These are phyloP conservation scores for Agrotis puta DNA, from an alignment of 2,888 invertebrate genomes.

Conservation along the genomic window DNA sequence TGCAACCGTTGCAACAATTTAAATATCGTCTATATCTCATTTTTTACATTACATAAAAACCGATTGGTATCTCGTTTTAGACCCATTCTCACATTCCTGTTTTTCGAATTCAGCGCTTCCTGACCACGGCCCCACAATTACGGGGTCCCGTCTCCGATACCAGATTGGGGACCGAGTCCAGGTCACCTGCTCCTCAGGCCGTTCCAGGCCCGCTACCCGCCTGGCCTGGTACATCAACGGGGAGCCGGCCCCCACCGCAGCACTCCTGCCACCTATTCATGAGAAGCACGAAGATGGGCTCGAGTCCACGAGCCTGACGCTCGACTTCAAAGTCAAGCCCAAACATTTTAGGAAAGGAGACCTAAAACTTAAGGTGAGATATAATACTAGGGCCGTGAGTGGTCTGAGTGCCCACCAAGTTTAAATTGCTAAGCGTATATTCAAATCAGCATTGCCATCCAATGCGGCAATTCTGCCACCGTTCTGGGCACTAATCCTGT, in stretches of 20 bases:
- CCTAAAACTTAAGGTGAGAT: conserved; percentile 94
- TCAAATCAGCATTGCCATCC: no score
- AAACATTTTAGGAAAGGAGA: conserved; percentile 96
- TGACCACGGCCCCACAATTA: conserved; percentile 95
- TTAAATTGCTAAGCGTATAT: no score
- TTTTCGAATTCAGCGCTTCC: conserved; percentile 92
- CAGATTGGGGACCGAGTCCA: conserved; percentile 95
- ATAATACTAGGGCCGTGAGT: no score
- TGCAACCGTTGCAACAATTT: background rate
- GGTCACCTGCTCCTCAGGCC: conserved; percentile 96
- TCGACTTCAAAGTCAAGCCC: conserved; percentile 95
- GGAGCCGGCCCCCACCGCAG: conserved; percentile 92
- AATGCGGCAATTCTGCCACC: no score
- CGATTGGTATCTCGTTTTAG: background rate
- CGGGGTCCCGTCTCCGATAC: conserved; percentile 95
- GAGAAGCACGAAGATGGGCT: conserved; percentile 92
- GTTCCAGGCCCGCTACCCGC: conserved; percentile 95
- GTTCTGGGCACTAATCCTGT: no score
- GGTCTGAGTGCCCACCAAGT: no score
- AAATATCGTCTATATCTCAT: background rate
- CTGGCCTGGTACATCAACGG: conserved; percentile 97
- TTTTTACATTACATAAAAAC: no score
- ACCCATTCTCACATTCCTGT: conserved; percentile 12
- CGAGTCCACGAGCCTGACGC: conserved; percentile 94
- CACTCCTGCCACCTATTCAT: conserved; percentile 88